Percentiles rank a stretch among this genome's conserved stretches.
Conservation (phyloP, 2,797 vertebrate genomes). For the Mormyrus hasselquistii region DNA sequence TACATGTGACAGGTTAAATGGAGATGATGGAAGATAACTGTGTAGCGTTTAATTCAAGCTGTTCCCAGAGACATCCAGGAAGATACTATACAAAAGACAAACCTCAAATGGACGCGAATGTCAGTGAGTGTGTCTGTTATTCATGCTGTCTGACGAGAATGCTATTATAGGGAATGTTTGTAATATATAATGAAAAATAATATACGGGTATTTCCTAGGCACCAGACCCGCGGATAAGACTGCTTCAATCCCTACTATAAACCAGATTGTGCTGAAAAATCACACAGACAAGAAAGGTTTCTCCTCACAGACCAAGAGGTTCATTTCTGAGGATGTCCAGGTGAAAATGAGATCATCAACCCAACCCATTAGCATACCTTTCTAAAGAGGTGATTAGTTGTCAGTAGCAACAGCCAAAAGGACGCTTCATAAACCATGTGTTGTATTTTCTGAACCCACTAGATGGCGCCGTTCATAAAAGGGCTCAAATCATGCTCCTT, state of each 20-base stretch:
- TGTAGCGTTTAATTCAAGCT: neutral
- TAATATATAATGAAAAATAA: neutral
- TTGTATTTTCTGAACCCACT: neutral
- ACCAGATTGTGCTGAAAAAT: constrained; percentile 34
- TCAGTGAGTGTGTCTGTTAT: constrained; percentile 34
- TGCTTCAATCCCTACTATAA: constrained; percentile 54
- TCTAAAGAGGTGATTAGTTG: neutral
- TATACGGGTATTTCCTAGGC: constrained; percentile 29
- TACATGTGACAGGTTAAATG: neutral
- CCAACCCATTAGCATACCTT: neutral
- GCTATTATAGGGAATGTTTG: neutral
- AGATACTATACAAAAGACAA: constrained; percentile 21
- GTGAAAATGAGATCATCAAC: constrained; percentile 37
- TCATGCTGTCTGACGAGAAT: neutral
- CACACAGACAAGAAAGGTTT: constrained; percentile 57
- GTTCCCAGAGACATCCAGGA: neutral
- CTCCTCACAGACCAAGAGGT: constrained; percentile 60
- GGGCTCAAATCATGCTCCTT: neutral
- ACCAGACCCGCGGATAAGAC: constrained; percentile 25
- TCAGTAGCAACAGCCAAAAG: neutral
- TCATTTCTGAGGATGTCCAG: constrained; percentile 44
- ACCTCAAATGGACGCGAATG: constrained; percentile 23
- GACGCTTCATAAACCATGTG: neutral
- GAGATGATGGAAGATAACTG: neutral
- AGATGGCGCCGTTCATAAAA: neutral